A percentile compares a stretch with the other conserved stretches of the same genome.
These are phyloP conservation scores for Athetis lepigone DNA, from an alignment of 2,888 invertebrate species.

Conservation along the genomic window DNA sequence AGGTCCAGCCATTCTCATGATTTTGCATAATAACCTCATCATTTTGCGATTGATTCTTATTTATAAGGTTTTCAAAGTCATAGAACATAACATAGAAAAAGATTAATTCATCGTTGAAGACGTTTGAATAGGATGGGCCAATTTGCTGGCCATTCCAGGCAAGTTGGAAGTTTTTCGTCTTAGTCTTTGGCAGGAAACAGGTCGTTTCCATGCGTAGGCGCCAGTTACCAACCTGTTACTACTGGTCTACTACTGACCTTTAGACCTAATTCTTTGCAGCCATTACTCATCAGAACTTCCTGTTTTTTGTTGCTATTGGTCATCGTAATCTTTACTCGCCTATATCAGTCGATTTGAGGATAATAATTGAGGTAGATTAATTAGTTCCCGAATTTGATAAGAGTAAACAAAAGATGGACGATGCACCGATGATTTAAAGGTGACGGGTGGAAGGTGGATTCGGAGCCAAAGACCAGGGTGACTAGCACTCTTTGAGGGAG, in stretches of 20 bases:
- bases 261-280: slow-evolving; percentile 40
- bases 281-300: slow-evolving; percentile 30
- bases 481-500: no score
- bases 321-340: background rate
- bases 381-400: background rate
- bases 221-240: slow-evolving; percentile 46
- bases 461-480: no score
- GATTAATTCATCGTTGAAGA: no score
- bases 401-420: no score
- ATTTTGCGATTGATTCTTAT: no score
- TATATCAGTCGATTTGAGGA: background rate
- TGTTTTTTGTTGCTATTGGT: slow-evolving; percentile 27
- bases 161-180: slow-evolving; percentile 10
- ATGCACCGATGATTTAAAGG: no score
- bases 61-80: no score
- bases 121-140: no score
- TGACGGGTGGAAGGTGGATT: no score
- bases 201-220: slow-evolving; percentile 38
- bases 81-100: no score
- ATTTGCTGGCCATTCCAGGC: background rate
- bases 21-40: no score
- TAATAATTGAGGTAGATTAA: background rate
- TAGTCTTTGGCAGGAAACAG: slow-evolving; percentile 17
- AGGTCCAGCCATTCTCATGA: no score
- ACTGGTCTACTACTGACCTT: slow-evolving; percentile 51